Conservation (phyloP, 2,888 invertebrate genomes). For the Eupithecia pulchellata region DNA sequence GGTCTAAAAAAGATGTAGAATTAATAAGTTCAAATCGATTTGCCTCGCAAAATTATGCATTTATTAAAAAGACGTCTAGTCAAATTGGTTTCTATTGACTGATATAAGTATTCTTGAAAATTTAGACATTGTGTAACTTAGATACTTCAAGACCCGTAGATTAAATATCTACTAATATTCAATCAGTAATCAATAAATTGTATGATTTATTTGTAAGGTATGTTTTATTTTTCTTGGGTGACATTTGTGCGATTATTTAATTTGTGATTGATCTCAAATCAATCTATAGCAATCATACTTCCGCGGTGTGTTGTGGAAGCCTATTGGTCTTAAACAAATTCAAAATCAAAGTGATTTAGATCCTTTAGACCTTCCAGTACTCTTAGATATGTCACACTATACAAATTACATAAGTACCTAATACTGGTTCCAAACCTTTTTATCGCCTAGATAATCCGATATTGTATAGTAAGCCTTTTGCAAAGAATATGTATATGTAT, state of each 20-base stretch:
- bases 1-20: background rate
- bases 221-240: background rate
- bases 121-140: background rate
- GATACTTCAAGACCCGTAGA: background rate
- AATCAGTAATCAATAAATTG: background rate
- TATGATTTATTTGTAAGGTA: background rate
- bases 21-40: background rate
- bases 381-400: too few species aligned
- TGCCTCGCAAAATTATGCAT: conserved; percentile 27
- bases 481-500: too few species aligned
- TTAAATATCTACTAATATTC: background rate
- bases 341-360: too few species aligned
- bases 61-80: conserved; percentile 35
- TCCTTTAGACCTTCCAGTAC: too few species aligned
- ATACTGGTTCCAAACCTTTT: too few species aligned
- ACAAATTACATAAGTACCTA: too few species aligned
- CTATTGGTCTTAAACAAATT: background rate
- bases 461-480: too few species aligned
- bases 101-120: conserved; percentile 2
- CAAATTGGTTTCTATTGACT: conserved; percentile 25
- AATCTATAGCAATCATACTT: background rate
- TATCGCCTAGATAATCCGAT: too few species aligned
- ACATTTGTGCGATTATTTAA: background rate
- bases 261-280: conserved; percentile 1
- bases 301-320: background rate